Base-by-base conservation (phyloP, 2,888 invertebrate genomes). In the Megalurothrips usitatus region DNA sequence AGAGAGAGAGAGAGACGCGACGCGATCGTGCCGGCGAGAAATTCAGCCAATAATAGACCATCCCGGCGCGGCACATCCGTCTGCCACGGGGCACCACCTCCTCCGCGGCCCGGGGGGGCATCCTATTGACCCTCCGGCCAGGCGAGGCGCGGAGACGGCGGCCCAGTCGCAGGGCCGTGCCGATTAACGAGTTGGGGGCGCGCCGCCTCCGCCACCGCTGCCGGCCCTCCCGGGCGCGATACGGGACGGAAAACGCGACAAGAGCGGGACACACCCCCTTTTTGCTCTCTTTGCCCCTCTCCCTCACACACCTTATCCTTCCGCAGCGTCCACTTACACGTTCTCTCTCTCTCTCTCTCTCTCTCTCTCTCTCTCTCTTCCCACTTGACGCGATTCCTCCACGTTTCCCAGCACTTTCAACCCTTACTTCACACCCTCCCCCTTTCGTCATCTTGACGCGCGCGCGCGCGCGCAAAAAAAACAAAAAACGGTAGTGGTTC, bases 41-140 rank as follows among this genome's bases (percentile, higher is more conserved):
- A 75, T 75, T 75, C 68, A 75, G 68, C 26, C 68, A 75, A 75
- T 75, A 75, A 75, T 75, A 26, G 68, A 75, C 23, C 10, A 23
- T 68, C 23, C 23, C 12, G 68, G 26, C 68, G 26, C 68, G 68
- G 26, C 26, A 23, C 68, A 75, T 75, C 68, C 68, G 68, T 43
- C 34, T 43, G 6, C 49, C 11, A 17, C 6, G 34, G 34, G 34
- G 34, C 6, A 43, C 34, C 34, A 43, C 34, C 14, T 17, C 14
- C 52, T 11, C 52, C 52, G 52, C 52, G 52, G 14, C 52, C 17
- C 52, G 52, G 10, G 49, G 14, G 19, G 23, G 68, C 68, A 19
- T 68, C 23, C 17, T 17, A 58, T 19, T 58, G 19, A 58, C 58
- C 58, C n/a, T 19, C 6, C 8, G 68, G 23, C n/a, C 68, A 8